Evolutionary conservation across 2,797 vertebrate species (phyloP).

Genomic region (Ceryle rudis): DNA sequence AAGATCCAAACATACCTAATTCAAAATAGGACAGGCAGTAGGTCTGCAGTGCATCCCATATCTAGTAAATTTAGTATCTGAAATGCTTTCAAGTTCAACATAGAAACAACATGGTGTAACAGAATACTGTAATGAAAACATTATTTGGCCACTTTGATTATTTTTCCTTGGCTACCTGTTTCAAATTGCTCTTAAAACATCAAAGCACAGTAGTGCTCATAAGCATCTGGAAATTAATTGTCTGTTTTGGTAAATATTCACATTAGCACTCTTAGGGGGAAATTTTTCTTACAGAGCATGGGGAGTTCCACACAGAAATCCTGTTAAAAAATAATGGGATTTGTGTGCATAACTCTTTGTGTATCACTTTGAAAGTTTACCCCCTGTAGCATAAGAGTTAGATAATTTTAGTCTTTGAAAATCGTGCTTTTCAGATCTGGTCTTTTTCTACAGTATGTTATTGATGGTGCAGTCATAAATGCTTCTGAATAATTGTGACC

Average conservation of each 20-base stretch:
- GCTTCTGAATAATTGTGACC: neutral
- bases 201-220: neutral
- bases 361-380: constrained; percentile 53
- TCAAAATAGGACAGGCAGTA: neutral
- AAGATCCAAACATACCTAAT: neutral
- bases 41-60: neutral
- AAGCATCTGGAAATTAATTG: constrained; percentile 42
- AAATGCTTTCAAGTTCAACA: neutral
- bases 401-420: constrained; percentile 47
- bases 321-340: constrained; percentile 59
- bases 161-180: neutral
- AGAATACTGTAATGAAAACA: neutral
- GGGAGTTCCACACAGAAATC: constrained; percentile 38
- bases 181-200: neutral
- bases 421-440: constrained; percentile 18
- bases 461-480: constrained; percentile 13
- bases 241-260: constrained; percentile 54
- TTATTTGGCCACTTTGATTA: neutral
- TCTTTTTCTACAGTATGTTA: constrained; percentile 19
- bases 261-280: neutral
- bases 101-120: neutral
- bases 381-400: constrained; percentile 32
- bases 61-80: neutral
- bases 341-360: constrained; percentile 31
- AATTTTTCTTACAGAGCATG: constrained; percentile 10